phyloP scores from a whole-genome alignment of 2,888 invertebrate genomes.

The Epinotia demarniana region DNA sequence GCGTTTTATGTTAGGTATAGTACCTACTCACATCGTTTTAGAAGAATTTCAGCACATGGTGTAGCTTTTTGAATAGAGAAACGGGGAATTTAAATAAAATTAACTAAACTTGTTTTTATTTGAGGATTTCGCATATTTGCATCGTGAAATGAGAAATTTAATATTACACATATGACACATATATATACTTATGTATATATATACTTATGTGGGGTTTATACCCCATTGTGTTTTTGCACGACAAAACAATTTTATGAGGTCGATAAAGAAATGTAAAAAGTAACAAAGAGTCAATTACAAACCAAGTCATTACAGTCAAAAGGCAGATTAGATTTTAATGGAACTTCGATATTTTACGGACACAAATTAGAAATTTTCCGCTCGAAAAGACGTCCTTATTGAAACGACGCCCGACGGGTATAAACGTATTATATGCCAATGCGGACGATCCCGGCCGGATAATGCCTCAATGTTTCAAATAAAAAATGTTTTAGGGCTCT shows the following conservation, averaged over 20 bases:
- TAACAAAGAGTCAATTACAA: slow-evolving; percentile 16
- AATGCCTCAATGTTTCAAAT: slow-evolving; percentile 31
- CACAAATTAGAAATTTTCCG: slow-evolving; percentile 68
- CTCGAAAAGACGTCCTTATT: slow-evolving; percentile 56
- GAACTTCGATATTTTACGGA: slow-evolving; percentile 54
- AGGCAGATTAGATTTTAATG: slow-evolving; percentile 38
- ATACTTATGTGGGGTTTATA: no score
- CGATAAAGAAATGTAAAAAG: background rate
- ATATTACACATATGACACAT: no score
- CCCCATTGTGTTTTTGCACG: no score
- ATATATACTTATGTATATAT: no score
- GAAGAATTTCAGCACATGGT: slow-evolving; percentile 2
- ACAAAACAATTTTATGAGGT: no score
- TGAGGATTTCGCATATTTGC: background rate
- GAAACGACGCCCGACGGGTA: slow-evolving; percentile 54
- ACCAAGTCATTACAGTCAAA: slow-evolving; percentile 31
- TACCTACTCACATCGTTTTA: slow-evolving; percentile 20
- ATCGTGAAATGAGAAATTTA: background rate
- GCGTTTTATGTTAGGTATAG: slow-evolving; percentile 9
- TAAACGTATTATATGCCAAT: slow-evolving; percentile 37
- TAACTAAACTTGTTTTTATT: background rate
- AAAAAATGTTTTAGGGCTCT: slow-evolving; percentile 35
- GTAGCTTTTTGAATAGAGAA: slow-evolving; percentile 12
- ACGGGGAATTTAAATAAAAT: background rate
- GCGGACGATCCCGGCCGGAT: slow-evolving; percentile 25